phyloP scores from a whole-genome alignment of 2,113 vertebrate species.

The Etia nguti region DNA sequence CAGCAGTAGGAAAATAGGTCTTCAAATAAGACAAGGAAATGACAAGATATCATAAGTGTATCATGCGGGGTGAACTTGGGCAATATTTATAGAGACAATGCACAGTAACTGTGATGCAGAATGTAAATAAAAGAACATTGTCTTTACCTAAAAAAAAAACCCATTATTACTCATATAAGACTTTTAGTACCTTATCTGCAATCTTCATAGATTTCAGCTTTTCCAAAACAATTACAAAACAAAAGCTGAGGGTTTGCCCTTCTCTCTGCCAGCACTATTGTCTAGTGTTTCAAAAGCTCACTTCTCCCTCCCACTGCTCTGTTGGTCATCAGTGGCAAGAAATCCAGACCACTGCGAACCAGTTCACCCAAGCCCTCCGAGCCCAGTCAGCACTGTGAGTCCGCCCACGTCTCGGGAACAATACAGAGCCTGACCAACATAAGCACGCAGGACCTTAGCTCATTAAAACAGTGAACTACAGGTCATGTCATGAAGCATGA shows the following conservation, averaged over 20 bases:
- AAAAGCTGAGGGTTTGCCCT: not conserved
- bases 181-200: not conserved
- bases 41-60: not conserved
- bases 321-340: not conserved
- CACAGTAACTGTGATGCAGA: not conserved
- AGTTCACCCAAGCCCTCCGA: not conserved
- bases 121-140: not conserved
- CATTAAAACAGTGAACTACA: slow-evolving; percentile 25
- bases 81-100: not conserved
- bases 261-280: slow-evolving; percentile 12
- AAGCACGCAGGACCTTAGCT: slow-evolving; percentile 30
- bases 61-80: not conserved
- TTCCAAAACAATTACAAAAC: not conserved
- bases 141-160: not conserved
- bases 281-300: slow-evolving; percentile 26
- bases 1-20: not conserved
- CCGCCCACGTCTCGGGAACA: slow-evolving; percentile 45
- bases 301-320: slow-evolving; percentile 15
- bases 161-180: fast-evolving
- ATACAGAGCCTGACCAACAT: slow-evolving; percentile 21
- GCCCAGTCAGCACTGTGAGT: slow-evolving; percentile 21
- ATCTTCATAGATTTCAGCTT: not conserved
- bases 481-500: not conserved
- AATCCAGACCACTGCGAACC: slow-evolving; percentile 19
- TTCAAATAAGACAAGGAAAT: not conserved